These are phyloP conservation scores for Cygnus atratus DNA, from an alignment of 2,113 vertebrate genomes.

Conservation along the genomic window DNA sequence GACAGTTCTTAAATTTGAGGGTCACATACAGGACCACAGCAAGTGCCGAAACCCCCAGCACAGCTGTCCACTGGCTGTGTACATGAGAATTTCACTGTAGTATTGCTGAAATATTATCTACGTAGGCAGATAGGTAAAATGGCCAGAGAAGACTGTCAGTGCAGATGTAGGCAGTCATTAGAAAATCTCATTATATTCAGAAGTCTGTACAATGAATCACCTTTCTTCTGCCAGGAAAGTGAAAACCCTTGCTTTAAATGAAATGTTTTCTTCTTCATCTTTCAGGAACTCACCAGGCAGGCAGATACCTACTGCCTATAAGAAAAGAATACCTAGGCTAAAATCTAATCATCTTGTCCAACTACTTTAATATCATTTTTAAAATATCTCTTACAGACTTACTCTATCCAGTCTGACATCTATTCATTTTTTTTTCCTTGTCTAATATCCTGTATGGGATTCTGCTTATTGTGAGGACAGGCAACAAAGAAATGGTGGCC, in stretches of 20 bases:
- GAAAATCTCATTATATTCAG: slow-evolving; percentile 60
- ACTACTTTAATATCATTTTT: slow-evolving; percentile 48
- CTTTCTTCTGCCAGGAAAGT: slow-evolving; percentile 20
- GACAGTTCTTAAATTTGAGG: neutral
- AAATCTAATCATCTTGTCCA: slow-evolving; percentile 55
- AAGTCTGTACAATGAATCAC: slow-evolving; percentile 39
- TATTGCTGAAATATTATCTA: neutral
- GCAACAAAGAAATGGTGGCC: slow-evolving; percentile 49
- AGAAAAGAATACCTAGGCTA: slow-evolving; percentile 17
- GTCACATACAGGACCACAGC: neutral
- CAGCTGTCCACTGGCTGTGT: neutral
- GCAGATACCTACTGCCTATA: neutral
- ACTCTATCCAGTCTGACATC: slow-evolving; percentile 43
- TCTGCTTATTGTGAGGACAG: neutral
- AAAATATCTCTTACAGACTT: slow-evolving; percentile 45
- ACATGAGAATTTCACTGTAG: neutral
- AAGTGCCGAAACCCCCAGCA: neutral
- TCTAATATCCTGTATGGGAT: slow-evolving; percentile 59
- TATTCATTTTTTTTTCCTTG: slow-evolving; percentile 30
- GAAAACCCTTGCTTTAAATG: slow-evolving; percentile 37
- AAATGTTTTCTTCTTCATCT: slow-evolving; percentile 50
- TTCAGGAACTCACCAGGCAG: slow-evolving; percentile 33
- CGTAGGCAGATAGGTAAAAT: neutral
- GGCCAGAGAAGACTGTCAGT: neutral
- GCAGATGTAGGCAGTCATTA: slow-evolving; percentile 41